Conservation (phyloP, 1,140 invertebrate genomes). For the Proctacanthus coquilletti region DNA sequence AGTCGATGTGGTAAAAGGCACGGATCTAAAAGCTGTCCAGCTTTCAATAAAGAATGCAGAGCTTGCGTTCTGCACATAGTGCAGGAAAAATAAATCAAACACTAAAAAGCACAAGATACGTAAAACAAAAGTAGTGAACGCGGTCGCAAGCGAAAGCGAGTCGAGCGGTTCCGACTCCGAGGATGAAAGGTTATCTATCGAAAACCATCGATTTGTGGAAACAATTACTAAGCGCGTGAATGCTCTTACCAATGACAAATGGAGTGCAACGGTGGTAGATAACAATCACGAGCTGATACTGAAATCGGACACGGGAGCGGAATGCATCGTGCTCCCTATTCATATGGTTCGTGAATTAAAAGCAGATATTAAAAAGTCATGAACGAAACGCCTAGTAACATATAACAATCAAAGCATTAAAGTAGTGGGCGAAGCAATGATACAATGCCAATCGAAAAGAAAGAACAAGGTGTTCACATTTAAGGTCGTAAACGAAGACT, state of each 20-base stretch:
- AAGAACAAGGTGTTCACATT: conserved; percentile 3
- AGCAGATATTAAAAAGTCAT: background rate
- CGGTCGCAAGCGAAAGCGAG: conserved; percentile 9
- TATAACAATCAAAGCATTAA: background rate
- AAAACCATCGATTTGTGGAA: too few species aligned
- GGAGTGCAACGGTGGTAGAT: background rate
- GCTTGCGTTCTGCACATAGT: conserved; percentile 7
- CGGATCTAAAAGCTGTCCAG: conserved; percentile 7
- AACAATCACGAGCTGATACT: conserved; percentile 1
- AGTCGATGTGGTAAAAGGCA: conserved; percentile 5
- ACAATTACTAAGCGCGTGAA: too few species aligned
- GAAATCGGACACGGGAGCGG: conserved; percentile 3
- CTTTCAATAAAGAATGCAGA: conserved; percentile 7
- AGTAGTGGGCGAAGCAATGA: conserved; percentile 4
- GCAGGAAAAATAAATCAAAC: conserved; percentile 1
- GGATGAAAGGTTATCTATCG: background rate
- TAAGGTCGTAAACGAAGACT: conserved; percentile 1
- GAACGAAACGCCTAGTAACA: conserved; percentile 2
- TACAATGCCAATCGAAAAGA: background rate
- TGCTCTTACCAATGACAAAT: too few species aligned
- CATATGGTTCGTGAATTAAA: background rate
- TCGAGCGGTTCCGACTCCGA: conserved; percentile 4
- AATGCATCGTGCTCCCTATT: conserved; percentile 1
- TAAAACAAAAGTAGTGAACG: conserved; percentile 9
- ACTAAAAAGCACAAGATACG: background rate